phyloP scores from a whole-genome alignment of 2,888 invertebrate genomes.

The Athalia rosae region DNA sequence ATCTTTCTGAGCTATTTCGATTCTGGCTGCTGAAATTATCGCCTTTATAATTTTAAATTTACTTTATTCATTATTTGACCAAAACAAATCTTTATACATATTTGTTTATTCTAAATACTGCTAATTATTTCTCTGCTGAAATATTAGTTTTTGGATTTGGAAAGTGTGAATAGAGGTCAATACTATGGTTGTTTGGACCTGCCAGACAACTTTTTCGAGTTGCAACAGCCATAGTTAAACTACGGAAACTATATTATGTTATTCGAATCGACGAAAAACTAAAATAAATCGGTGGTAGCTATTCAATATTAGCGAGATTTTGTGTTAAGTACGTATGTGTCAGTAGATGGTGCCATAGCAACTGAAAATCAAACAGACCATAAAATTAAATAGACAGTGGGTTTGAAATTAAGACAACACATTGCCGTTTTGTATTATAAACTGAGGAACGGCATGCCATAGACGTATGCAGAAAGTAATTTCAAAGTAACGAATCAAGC shows the following conservation, averaged over 20 bases:
- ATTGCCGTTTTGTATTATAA: background rate
- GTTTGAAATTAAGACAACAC: slow-evolving; percentile 58
- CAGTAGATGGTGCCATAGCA: slow-evolving; percentile 64
- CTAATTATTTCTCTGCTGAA: slow-evolving; percentile 33
- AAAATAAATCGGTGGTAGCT: slow-evolving; percentile 51
- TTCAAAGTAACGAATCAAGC: slow-evolving; percentile 12
- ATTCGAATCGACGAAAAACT: slow-evolving; percentile 1
- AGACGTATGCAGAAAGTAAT: no score
- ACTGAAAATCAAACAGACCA: slow-evolving; percentile 58
- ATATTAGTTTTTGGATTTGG: slow-evolving; percentile 13
- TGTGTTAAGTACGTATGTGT: slow-evolving; percentile 28
- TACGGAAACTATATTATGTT: slow-evolving; percentile 28
- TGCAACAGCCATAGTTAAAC: slow-evolving; percentile 12
- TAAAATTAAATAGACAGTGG: slow-evolving; percentile 49
- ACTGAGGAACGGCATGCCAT: background rate
- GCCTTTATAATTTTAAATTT: background rate
- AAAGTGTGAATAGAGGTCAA: slow-evolving; percentile 7
- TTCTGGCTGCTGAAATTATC: background rate
- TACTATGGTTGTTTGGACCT: slow-evolving; percentile 11
- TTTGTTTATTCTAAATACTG: slow-evolving; percentile 31
- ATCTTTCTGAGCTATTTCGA: background rate
- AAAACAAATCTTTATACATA: background rate
- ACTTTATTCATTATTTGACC: background rate
- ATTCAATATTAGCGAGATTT: slow-evolving; percentile 49
- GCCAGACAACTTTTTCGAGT: background rate